Evolutionary conservation across 2,797 vertebrate species (phyloP).

Genomic region (Channallabes apus): DNA sequence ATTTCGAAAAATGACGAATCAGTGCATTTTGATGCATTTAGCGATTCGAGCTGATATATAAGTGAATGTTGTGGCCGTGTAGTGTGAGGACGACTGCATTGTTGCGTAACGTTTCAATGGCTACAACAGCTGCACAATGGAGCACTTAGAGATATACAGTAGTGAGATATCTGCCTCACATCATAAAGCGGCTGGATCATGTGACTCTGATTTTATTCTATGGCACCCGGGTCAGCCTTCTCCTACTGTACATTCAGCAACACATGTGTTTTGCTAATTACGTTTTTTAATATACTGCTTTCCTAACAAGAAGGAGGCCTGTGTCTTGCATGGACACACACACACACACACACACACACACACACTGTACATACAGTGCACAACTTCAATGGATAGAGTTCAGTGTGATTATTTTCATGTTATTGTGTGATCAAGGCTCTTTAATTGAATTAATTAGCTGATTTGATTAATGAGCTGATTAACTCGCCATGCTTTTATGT

Average conservation of each 20-base stretch:
- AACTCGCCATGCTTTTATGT: constrained; percentile 52
- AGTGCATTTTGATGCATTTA: neutral
- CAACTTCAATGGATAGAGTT: constrained; percentile 31
- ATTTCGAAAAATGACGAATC: neutral
- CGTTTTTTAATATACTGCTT: constrained; percentile 30
- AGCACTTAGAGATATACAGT: constrained; percentile 37
- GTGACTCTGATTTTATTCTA: constrained; percentile 32
- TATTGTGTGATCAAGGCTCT: constrained; percentile 53
- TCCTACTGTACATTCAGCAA: constrained; percentile 15
- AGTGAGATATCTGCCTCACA: constrained; percentile 13
- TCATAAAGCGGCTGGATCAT: constrained; percentile 45
- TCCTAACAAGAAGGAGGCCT: constrained; percentile 2
- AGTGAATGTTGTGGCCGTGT: neutral
- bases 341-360: constrained; percentile 33
- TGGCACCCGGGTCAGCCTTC: neutral
- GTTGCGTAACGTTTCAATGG: constrained; percentile 36
- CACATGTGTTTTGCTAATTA: constrained; percentile 38
- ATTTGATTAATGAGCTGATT: constrained; percentile 44
- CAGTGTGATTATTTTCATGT: constrained; percentile 43
- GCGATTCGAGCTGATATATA: neutral
- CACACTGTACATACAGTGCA: neutral
- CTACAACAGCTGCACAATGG: constrained; percentile 58
- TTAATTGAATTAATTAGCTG: constrained; percentile 47
- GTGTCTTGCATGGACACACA: neutral
- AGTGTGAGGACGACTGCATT: neutral